Evolutionary conservation across 2,797 vertebrate species (phyloP).

Genomic region (Chaunax sp.): DNA sequence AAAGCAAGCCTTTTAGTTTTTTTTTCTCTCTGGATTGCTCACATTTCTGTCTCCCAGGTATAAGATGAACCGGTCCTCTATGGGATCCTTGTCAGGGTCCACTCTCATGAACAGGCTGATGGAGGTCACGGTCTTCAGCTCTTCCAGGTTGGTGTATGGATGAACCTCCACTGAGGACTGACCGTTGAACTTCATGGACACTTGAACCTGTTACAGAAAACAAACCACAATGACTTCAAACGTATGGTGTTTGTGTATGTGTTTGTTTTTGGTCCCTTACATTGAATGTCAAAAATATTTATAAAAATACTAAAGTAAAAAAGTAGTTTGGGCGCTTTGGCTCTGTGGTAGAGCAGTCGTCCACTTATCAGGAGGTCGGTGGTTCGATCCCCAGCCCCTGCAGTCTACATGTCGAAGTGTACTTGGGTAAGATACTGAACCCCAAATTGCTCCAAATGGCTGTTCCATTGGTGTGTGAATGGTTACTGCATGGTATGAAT

Average conservation of each 20-base stretch:
- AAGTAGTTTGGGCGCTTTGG: too few species aligned
- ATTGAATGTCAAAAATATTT: too few species aligned
- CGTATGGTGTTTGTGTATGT: neutral
- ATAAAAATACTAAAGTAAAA: too few species aligned
- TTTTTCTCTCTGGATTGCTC: slow-evolving; percentile 61
- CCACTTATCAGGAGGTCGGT: too few species aligned
- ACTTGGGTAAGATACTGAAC: too few species aligned
- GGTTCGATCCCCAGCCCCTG: too few species aligned
- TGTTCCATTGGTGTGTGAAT: too few species aligned
- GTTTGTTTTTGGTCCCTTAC: too few species aligned
- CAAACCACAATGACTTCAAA: neutral
- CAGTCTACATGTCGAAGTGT: too few species aligned
- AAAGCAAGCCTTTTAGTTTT: slow-evolving; percentile 1
- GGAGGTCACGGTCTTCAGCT: slow-evolving; percentile 93
- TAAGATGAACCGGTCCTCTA: slow-evolving; percentile 91
- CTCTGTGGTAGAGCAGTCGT: too few species aligned
- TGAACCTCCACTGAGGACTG: slow-evolving; percentile 93
- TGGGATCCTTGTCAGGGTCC: slow-evolving; percentile 83
- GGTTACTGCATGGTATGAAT: too few species aligned
- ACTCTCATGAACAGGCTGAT: slow-evolving; percentile 93
- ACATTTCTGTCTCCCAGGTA: slow-evolving; percentile 95
- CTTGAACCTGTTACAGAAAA: slow-evolving; percentile 87
- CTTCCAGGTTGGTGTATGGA: slow-evolving; percentile 88
- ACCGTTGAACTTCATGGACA: slow-evolving; percentile 97
- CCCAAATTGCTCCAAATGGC: too few species aligned